Evolutionary conservation across 2,888 invertebrate species (phyloP).

Genomic region (Lobophora halterata): DNA sequence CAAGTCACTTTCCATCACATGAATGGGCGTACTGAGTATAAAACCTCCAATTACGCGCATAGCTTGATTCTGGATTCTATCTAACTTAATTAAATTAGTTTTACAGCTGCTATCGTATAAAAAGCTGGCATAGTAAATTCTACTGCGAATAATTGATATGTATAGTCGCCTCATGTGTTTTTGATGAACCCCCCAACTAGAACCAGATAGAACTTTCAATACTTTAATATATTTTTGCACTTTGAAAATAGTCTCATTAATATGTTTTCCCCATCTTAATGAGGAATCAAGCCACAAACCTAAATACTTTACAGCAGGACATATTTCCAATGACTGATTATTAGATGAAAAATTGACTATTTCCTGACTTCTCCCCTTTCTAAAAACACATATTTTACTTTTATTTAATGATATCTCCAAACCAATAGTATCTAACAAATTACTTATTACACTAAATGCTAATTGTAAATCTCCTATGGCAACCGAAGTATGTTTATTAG

Average conservation of each 20-base stretch:
- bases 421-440: slow-evolving; percentile 15
- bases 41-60: slow-evolving; percentile 28
- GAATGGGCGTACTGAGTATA: slow-evolving; percentile 27
- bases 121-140: slow-evolving; percentile 30
- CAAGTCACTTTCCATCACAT: slow-evolving; percentile 22
- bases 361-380: slow-evolving; percentile 12
- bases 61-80: slow-evolving; percentile 27
- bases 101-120: slow-evolving; percentile 19
- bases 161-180: slow-evolving; percentile 32
- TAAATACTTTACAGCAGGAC: slow-evolving; percentile 30
- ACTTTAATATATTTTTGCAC: slow-evolving; percentile 28
- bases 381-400: slow-evolving; percentile 32
- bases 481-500: not conserved
- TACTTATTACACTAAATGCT: slow-evolving; percentile 12
- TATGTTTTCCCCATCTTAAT: slow-evolving; percentile 33
- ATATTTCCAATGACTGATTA: slow-evolving; percentile 5
- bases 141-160: slow-evolving; percentile 28
- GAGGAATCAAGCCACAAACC: slow-evolving; percentile 34
- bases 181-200: slow-evolving; percentile 35
- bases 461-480: not conserved
- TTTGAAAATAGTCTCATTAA: slow-evolving; percentile 28
- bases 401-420: slow-evolving; percentile 28
- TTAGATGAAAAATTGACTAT: slow-evolving; percentile 15
- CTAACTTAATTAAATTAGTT: slow-evolving; percentile 22
- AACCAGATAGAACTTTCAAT: slow-evolving; percentile 31